Percentiles rank a stretch among this genome's conserved stretches.
Evolutionary conservation across 2,113 vertebrate species (phyloP).

Genomic region (Syngnathoides biaculeatus): DNA sequence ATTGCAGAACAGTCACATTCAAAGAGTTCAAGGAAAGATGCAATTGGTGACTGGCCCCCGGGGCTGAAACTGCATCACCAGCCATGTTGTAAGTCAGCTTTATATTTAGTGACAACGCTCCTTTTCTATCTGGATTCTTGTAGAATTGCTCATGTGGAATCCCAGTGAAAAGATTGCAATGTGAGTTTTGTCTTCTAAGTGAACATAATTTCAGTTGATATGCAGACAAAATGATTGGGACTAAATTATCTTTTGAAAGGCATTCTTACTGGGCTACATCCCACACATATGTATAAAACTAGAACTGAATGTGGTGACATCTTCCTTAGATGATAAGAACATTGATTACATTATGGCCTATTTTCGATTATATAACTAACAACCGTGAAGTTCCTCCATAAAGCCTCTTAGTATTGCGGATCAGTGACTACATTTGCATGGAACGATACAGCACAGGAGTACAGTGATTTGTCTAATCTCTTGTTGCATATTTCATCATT

Average conservation of each 20-base stretch:
- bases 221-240: constrained; percentile 50
- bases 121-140: constrained; percentile 15
- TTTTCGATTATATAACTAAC: constrained; percentile 77
- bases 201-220: constrained; percentile 55
- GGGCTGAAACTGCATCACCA: constrained; percentile 39
- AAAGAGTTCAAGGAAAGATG: constrained; percentile 57
- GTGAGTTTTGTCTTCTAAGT: constrained; percentile 27
- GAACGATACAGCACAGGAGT: constrained; percentile 63
- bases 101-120: constrained; percentile 29
- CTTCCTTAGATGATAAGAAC: constrained; percentile 68
- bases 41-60: constrained; percentile 52
- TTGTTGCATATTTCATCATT: constrained; percentile 73
- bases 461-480: constrained; percentile 76
- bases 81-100: constrained; percentile 33
- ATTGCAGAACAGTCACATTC: constrained; percentile 61
- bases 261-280: constrained; percentile 42
- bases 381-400: constrained; percentile 74
- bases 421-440: constrained; percentile 76
- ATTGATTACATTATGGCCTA: constrained; percentile 70
- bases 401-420: constrained; percentile 78
- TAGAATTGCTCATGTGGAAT: constrained; percentile 31
- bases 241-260: constrained; percentile 60
- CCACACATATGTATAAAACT: constrained; percentile 42
- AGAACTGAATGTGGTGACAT: constrained; percentile 55
- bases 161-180: constrained; percentile 26